These are phyloP conservation scores for Phyllotreta striolata DNA, from an alignment of 2,888 invertebrate genomes.

Conservation along the genomic window DNA sequence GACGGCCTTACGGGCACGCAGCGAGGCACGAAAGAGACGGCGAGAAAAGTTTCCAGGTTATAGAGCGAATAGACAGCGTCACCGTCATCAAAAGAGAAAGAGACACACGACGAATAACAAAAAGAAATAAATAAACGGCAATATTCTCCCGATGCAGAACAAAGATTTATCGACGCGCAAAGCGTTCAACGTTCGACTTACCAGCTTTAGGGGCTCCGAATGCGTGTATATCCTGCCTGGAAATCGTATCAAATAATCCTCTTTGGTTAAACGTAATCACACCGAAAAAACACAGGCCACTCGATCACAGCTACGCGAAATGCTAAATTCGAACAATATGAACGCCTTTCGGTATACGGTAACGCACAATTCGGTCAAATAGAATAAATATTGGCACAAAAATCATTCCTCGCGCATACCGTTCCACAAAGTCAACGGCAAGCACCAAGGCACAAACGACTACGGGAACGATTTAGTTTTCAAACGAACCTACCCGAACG, in stretches of 20 bases:
- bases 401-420: constrained; percentile 51
- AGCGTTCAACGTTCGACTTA: constrained; percentile 27
- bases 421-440: constrained; percentile 48
- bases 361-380: constrained; percentile 44
- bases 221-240: constrained; percentile 36
- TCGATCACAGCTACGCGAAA: constrained; percentile 45
- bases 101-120: constrained; percentile 29
- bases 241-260: constrained; percentile 34
- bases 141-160: constrained; percentile 40
- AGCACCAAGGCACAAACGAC: constrained; percentile 48
- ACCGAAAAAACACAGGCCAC: constrained; percentile 43
- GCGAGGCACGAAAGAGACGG: constrained; percentile 43
- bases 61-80: constrained; percentile 40
- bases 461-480: constrained; percentile 45
- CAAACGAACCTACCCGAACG: constrained; percentile 34
- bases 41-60: constrained; percentile 39
- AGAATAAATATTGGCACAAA: constrained; percentile 48
- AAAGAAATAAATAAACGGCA: constrained; percentile 27
- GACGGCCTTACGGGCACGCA: constrained; percentile 36
- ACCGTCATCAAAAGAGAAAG: constrained; percentile 45
- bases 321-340: constrained; percentile 39
- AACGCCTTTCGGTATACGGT: constrained; percentile 42
- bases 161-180: constrained; percentile 40
- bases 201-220: constrained; percentile 40
- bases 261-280: constrained; percentile 37